Base-by-base conservation (phyloP, 2,888 invertebrate genomes). In the Oscheius myriophilus region DNA sequence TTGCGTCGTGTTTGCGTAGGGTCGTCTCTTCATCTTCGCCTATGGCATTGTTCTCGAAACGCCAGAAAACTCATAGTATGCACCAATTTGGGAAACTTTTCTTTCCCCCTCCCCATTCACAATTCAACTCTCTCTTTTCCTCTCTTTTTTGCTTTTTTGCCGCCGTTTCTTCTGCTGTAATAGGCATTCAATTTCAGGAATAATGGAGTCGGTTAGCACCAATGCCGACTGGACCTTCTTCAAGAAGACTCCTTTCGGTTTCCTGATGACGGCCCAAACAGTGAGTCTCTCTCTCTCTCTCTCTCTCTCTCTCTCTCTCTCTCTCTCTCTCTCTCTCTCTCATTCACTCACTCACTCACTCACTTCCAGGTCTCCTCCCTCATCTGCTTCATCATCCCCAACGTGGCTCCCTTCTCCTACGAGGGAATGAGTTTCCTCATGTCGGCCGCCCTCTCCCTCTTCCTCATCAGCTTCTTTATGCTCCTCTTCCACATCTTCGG, bases 191-290 rank as follows among this genome's bases (percentile, higher is more conserved):
- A 18, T 45, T 45, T 12, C 45, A n/a, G n/a, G 45, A 18, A 33
- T 9, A 7, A 33, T 55, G 26, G 53, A 4, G 21, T 23, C 53
- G 18, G 7, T 26, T 3, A 18, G 21, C 14, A 12, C 26, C 26
- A 53, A 53, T 14, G 23, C 25, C 39, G 65, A 65, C 57, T 71
- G 71, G 41, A 76, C 73, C 43, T 79, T 80, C 64, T 70, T 77
- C 54, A 63, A 65, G 62, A 70, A 72, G 71, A 69, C 72, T 66
- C 80, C 80, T 4, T 80, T 71, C 57, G 80, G 80, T 33, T 49
- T 76, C 3, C 67, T 80, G 16, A 74, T 80, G 71, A 68, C 72
- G 14, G 33, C 55, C 6, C 77, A 78, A 51, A 76, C 72, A 58
- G 80, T 80, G 33, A 57, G 69, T 53, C 9, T 23, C 33, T 9